These are phyloP conservation scores for Trypoxylus dichotomus DNA, from an alignment of 1,140 invertebrate species.

Conservation along the genomic window DNA sequence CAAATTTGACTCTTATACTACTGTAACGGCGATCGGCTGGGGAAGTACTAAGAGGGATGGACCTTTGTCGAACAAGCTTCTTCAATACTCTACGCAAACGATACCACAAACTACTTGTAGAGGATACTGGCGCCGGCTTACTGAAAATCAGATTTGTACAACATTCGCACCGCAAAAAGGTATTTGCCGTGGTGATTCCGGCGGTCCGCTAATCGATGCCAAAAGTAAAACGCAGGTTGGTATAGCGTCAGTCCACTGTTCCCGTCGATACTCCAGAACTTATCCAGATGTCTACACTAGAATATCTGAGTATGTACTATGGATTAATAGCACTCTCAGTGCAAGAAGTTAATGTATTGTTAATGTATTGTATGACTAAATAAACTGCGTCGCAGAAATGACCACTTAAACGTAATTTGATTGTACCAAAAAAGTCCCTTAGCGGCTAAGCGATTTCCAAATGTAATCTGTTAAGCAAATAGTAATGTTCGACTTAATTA, in stretches of 20 bases:
- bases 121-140: slow-evolving; percentile 44
- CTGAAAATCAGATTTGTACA: background rate
- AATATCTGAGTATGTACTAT: background rate
- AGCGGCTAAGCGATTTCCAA: no score
- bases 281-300: background rate
- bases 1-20: background rate
- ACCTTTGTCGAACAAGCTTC: background rate
- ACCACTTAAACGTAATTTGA: no score
- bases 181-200: slow-evolving; percentile 64
- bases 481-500: no score
- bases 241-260: background rate
- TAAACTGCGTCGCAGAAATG: no score
- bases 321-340: background rate
- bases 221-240: background rate
- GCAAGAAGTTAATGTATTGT: no score
- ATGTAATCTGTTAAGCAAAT: no score
- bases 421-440: no score
- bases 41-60: background rate
- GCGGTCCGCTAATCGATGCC: slow-evolving; percentile 56
- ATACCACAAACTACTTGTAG: background rate
- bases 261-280: background rate
- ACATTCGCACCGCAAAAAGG: slow-evolving; percentile 61
- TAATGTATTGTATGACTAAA: no score
- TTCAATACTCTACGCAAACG: background rate
- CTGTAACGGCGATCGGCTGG: background rate